Percentiles rank a stretch among this genome's conserved stretches.
These are phyloP conservation scores for Metopolophium dirhodum DNA, from an alignment of 1,140 invertebrate genomes.

Conservation along the genomic window DNA sequence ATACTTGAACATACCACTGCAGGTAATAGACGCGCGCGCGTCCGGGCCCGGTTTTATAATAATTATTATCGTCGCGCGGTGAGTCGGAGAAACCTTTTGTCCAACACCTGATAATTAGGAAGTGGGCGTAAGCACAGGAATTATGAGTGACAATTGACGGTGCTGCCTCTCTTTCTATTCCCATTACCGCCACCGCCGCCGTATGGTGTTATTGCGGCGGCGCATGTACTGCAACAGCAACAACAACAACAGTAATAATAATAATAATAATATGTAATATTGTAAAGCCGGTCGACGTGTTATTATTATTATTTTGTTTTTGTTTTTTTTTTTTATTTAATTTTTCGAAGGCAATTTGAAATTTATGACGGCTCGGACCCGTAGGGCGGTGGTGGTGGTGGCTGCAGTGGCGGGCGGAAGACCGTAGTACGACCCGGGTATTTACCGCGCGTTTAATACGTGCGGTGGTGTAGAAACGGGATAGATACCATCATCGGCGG, in stretches of 20 bases:
- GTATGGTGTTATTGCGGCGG: neutral
- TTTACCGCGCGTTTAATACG: neutral
- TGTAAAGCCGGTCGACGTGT: neutral
- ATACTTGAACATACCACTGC: neutral
- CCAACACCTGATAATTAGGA: slow-evolving; percentile 54
- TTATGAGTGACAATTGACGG: slow-evolving; percentile 55
- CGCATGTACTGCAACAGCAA: neutral
- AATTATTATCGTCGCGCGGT: neutral
- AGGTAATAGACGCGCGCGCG: neutral
- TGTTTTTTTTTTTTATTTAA: slow-evolving; percentile 15
- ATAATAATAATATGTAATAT: neutral
- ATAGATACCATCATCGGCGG: slow-evolving; percentile 23
- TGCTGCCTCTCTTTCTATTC: neutral
- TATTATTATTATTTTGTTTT: slow-evolving; percentile 2
- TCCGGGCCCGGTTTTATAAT: neutral
- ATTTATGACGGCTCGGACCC: slow-evolving; percentile 34
- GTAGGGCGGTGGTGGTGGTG: neutral
- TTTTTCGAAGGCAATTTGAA: slow-evolving; percentile 41
- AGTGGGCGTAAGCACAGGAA: slow-evolving; percentile 22
- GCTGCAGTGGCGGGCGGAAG: neutral
- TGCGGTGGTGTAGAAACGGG: neutral
- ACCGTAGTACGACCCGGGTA: neutral
- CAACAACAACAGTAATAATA: neutral
- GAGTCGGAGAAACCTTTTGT: slow-evolving; percentile 50
- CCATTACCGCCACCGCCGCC: slow-evolving; percentile 36